Evolutionary conservation across 2,888 invertebrate genomes (phyloP).

Genomic region (Neoascia interrupta): DNA sequence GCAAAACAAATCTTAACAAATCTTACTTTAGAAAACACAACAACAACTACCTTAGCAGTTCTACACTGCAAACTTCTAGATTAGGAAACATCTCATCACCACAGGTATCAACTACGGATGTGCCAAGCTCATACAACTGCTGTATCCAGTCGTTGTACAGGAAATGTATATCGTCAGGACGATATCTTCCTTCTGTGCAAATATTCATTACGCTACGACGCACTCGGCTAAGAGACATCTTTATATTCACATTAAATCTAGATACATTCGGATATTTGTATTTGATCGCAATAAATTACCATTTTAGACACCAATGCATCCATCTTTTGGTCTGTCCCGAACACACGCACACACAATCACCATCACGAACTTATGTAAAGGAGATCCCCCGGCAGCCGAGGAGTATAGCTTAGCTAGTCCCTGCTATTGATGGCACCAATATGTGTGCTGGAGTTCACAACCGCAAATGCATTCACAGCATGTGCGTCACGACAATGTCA

Average conservation of each 20-base stretch:
- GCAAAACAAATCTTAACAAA: slow-evolving; percentile 29
- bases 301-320: slow-evolving; percentile 68
- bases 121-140: not conserved
- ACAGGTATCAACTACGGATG: slow-evolving; percentile 29
- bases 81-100: slow-evolving; percentile 46
- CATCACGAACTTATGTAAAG: too few relatives aligned
- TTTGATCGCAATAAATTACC: slow-evolving; percentile 69
- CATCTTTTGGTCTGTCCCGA: slow-evolving; percentile 29
- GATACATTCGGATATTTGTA: slow-evolving; percentile 68
- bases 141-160: not conserved
- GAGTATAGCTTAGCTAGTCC: not conserved
- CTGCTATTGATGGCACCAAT: slow-evolving; percentile 53
- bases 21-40: slow-evolving; percentile 4
- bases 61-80: slow-evolving; percentile 22
- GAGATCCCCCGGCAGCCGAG: too few relatives aligned
- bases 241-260: slow-evolving; percentile 68
- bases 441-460: slow-evolving; percentile 52
- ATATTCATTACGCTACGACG: slow-evolving; percentile 64
- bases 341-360: too few relatives aligned
- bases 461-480: too few relatives aligned
- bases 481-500: slow-evolving; percentile 67
- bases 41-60: slow-evolving; percentile 20
- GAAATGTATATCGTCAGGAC: not conserved
- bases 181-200: slow-evolving; percentile 26
- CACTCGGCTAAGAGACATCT: slow-evolving; percentile 63